Conservation (phyloP, 2,113 vertebrate species). For the Chelonoidis abingdonii region DNA sequence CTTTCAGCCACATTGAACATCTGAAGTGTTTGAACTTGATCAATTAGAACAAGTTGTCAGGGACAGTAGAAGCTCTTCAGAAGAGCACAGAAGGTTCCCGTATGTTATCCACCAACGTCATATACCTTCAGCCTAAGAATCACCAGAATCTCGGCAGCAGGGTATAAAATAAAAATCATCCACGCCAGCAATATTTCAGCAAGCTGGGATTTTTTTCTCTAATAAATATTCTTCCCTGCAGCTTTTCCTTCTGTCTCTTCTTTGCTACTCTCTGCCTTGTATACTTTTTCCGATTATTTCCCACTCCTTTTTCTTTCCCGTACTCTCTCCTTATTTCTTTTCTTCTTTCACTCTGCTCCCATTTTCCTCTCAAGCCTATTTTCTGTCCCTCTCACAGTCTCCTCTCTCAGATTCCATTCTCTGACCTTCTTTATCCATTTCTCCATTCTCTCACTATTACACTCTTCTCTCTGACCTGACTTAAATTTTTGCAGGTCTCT, state of each 20-base stretch:
- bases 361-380: rapidly evolving
- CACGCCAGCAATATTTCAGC: conserved; percentile 65
- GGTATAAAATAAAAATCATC: conserved; percentile 72
- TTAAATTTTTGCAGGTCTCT: not conserved
- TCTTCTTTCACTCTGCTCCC: conserved; percentile 29
- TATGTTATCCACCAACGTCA: conserved; percentile 71
- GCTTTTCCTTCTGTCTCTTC: conserved; percentile 74
- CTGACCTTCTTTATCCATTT: not conserved
- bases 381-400: not conserved
- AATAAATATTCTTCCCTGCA: conserved; percentile 75
- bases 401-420: not conserved
- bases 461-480: not conserved
- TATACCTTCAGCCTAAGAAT: conserved; percentile 75
- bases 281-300: conserved; percentile 51
- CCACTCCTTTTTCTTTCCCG: conserved; percentile 49
- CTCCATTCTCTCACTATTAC: not conserved
- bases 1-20: conserved; percentile 68
- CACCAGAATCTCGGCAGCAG: conserved; percentile 74
- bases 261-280: conserved; percentile 66
- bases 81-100: conserved; percentile 71
- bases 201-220: conserved; percentile 65
- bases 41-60: conserved; percentile 81
- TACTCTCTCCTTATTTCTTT: conserved; percentile 32
- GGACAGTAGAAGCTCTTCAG: conserved; percentile 79
- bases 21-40: conserved; percentile 78